These are phyloP conservation scores for Caenorhabditis wallacei DNA, from an alignment of 2,888 invertebrate genomes.

Conservation along the genomic window DNA sequence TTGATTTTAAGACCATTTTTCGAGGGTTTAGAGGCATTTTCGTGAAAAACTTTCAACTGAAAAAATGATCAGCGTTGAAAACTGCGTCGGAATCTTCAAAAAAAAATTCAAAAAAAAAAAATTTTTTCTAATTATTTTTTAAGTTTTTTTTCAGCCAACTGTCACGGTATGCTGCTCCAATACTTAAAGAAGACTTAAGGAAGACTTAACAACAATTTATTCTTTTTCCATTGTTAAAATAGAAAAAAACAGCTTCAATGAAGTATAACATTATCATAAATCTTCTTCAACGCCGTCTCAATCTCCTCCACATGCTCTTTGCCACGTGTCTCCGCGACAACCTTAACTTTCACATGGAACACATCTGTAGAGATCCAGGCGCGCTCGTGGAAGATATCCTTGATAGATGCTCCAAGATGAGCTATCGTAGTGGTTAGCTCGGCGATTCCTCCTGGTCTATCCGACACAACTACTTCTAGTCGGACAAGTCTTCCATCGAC, in stretches of 20 bases:
- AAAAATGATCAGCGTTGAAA: background rate
- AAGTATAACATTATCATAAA: conserved; percentile 74
- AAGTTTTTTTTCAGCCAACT: conserved; percentile 71
- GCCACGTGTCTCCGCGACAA: conserved; percentile 93
- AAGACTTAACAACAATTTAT: background rate
- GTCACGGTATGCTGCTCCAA: conserved; percentile 74
- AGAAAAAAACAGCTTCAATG: conserved; percentile 12
- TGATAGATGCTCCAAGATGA: conserved; percentile 87
- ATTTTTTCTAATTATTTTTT: no score
- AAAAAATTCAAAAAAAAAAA: background rate
- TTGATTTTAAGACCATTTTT: no score
- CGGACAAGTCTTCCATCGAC: conserved; percentile 85
- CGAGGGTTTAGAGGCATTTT: no score
- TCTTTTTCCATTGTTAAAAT: no score
- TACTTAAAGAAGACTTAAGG: conserved; percentile 1
- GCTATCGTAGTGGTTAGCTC: conserved; percentile 85
- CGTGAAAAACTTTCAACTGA: no score
- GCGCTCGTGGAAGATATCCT: conserved; percentile 96
- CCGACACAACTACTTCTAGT: conserved; percentile 85
- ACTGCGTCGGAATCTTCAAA: background rate
- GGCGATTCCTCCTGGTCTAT: conserved; percentile 85
- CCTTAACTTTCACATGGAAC: conserved; percentile 87
- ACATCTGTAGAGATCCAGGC: conserved; percentile 95
- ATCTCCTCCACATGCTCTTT: conserved; percentile 89
- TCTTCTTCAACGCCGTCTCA: conserved; percentile 85